Conservation (phyloP, 2,888 invertebrate genomes). For the Zaprionus obscuricornis region DNA sequence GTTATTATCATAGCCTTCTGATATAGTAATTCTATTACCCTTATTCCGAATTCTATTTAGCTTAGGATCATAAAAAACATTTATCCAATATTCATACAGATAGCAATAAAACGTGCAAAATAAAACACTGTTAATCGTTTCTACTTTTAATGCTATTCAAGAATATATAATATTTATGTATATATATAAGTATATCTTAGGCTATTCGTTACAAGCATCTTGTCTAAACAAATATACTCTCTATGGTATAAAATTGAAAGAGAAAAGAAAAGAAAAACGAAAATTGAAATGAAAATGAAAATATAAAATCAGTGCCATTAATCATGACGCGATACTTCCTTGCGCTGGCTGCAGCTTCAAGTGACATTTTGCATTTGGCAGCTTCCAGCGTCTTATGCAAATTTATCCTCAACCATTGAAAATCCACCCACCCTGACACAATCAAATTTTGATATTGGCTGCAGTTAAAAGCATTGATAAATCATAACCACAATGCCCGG, state of each 20-base stretch:
- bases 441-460: conserved; percentile 52
- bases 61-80: too few species aligned
- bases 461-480: conserved; percentile 79
- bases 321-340: conserved; percentile 53
- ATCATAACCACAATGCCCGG: conserved; percentile 66
- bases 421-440: neutral
- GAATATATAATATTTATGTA: neutral
- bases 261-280: conserved; percentile 20
- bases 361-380: conserved; percentile 75
- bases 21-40: too few species aligned
- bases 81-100: too few species aligned
- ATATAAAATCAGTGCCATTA: conserved; percentile 70
- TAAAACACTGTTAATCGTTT: too few species aligned
- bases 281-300: conserved; percentile 17
- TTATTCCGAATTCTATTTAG: too few species aligned
- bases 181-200: neutral
- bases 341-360: conserved; percentile 49
- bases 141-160: too few species aligned
- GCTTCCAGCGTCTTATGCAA: conserved; percentile 54
- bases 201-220: too few species aligned
- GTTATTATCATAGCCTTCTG: too few species aligned
- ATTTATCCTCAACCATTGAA: conserved; percentile 15
- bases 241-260: conserved; percentile 1
- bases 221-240: too few species aligned
- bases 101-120: too few species aligned